A percentile compares a stretch with the other conserved stretches of the same genome.
Conservation (phyloP, 2,113 vertebrate species). For the Bungarus multicinctus region DNA sequence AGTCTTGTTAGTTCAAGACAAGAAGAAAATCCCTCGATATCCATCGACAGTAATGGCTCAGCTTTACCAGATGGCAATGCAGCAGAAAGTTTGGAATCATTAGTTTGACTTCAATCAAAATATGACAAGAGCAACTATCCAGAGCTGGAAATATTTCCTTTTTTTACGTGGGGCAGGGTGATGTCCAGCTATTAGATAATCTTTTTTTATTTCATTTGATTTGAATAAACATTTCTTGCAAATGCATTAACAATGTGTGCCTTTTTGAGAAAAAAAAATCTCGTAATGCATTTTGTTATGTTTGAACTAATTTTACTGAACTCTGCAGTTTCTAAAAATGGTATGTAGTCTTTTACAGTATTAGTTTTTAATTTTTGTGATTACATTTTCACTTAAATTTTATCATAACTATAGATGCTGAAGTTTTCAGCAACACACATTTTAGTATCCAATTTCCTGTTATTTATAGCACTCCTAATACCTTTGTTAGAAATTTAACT, state of each 20-base stretch:
- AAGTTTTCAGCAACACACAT: slow-evolving; percentile 50
- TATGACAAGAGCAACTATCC: slow-evolving; percentile 1
- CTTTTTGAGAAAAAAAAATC: slow-evolving; percentile 77
- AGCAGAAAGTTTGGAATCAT: slow-evolving; percentile 90
- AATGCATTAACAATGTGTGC: slow-evolving; percentile 83
- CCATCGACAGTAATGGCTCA: slow-evolving; percentile 82
- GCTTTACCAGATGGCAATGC: slow-evolving; percentile 74
- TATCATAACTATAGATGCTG: slow-evolving; percentile 81
- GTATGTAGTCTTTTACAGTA: slow-evolving; percentile 69
- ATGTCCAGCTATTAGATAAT: slow-evolving; percentile 41
- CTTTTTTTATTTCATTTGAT: slow-evolving; percentile 33
- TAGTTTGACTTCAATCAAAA: slow-evolving; percentile 75
- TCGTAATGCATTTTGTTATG: slow-evolving; percentile 74
- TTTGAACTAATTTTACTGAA: slow-evolving; percentile 78
- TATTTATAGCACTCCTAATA: slow-evolving; percentile 75
- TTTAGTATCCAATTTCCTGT: slow-evolving; percentile 73
- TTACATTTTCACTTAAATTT: slow-evolving; percentile 73
- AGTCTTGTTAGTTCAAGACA: slow-evolving; percentile 89
- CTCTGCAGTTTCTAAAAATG: slow-evolving; percentile 75
- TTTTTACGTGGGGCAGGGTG: slow-evolving; percentile 16
- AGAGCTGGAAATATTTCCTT: slow-evolving; percentile 44
- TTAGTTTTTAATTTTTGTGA: slow-evolving; percentile 66
- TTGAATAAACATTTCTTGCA: slow-evolving; percentile 52
- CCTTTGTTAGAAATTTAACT: slow-evolving; percentile 74
- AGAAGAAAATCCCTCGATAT: slow-evolving; percentile 80